Evolutionary conservation across 2,797 vertebrate species (phyloP).

Genomic region (Diceros bicornis): DNA sequence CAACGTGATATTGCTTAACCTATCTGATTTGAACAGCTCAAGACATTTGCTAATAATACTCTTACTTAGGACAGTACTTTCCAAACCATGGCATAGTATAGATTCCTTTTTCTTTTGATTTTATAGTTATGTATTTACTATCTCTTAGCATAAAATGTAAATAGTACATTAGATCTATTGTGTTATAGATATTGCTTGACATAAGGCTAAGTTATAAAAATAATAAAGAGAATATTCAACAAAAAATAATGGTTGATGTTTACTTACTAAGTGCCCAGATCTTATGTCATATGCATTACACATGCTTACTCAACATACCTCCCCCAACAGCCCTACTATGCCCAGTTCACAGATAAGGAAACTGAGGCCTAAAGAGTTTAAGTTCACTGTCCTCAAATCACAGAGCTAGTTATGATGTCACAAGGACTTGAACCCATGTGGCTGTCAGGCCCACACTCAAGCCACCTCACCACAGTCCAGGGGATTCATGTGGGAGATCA

Average conservation of each 20-base stretch:
- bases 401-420: neutral
- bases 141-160: neutral
- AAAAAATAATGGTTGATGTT: neutral
- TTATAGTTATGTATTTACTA: neutral
- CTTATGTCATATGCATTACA: neutral
- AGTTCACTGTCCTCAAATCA: neutral
- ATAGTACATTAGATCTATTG: too few species aligned
- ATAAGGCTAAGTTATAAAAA: neutral
- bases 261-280: neutral
- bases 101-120: neutral
- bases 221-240: neutral
- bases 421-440: neutral
- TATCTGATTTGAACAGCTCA: neutral
- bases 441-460: neutral
- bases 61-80: neutral
- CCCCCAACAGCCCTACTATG: too few species aligned
- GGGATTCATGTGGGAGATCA: neutral
- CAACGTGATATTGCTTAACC: neutral
- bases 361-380: too few species aligned
- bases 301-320: neutral
- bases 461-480: neutral
- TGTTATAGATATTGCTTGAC: neutral
- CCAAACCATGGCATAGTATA: neutral
- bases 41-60: neutral
- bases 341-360: too few species aligned